phyloP scores from a whole-genome alignment of 1,140 invertebrate genomes.

The Drosophila tropicalis region DNA sequence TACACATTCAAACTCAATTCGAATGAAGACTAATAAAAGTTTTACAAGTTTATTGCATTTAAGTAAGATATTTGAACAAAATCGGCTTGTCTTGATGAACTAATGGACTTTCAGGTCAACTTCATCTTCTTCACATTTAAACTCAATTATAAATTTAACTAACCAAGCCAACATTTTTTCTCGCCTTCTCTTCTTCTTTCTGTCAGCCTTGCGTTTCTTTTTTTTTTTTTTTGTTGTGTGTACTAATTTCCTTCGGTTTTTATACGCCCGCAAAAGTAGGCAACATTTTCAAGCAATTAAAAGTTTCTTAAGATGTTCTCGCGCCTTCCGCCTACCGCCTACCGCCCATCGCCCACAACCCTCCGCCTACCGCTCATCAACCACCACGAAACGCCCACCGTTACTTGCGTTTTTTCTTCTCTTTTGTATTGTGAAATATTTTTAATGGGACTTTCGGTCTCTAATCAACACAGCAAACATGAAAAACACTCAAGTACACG shows the following conservation, averaged over 20 bases:
- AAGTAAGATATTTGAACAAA: too few species aligned
- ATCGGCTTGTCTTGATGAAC: too few species aligned
- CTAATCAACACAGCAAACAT: slow-evolving; percentile 7
- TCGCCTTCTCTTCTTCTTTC: not conserved
- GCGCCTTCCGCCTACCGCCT: not conserved
- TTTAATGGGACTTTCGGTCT: slow-evolving; percentile 9
- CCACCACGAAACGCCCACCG: not conserved
- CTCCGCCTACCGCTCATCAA: not conserved
- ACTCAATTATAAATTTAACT: slow-evolving; percentile 8
- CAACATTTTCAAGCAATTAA: slow-evolving; percentile 12
- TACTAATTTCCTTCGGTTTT: slow-evolving; percentile 6
- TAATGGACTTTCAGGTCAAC: too few species aligned
- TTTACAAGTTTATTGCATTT: too few species aligned
- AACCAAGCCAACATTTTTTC: slow-evolving; percentile 7
- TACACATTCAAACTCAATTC: too few species aligned
- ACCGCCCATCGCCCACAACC: not conserved
- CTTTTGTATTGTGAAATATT: slow-evolving; percentile 3
- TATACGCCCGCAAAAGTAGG: slow-evolving; percentile 2
- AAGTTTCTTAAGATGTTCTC: slow-evolving; percentile 1
- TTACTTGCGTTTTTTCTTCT: not conserved
- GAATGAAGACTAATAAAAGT: too few species aligned
- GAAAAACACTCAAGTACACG: not conserved
- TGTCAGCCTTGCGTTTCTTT: not conserved
- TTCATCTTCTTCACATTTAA: not conserved
- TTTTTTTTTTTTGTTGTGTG: not conserved